These are phyloP conservation scores for Chironomus striatipennis DNA, from an alignment of 1,140 invertebrate species.

Conservation along the genomic window DNA sequence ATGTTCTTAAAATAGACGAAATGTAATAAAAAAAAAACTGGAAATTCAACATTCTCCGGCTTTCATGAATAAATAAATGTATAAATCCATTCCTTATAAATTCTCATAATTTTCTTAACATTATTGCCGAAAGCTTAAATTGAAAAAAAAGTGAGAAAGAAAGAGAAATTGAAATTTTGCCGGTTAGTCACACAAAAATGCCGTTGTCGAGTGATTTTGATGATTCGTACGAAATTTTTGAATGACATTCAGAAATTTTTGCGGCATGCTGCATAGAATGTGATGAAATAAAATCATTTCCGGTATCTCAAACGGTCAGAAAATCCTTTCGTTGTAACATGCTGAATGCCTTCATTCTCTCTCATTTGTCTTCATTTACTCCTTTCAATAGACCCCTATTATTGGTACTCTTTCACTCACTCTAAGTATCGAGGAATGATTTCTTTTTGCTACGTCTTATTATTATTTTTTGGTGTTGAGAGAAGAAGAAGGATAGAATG, in stretches of 20 bases:
- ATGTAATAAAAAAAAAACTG: neutral
- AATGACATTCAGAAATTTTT: neutral
- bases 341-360: neutral
- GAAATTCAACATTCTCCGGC: constrained; percentile 6
- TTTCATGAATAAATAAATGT: neutral
- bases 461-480: neutral
- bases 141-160: neutral
- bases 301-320: neutral
- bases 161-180: neutral
- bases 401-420: neutral
- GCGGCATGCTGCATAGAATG: neutral
- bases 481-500: neutral
- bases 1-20: constrained; percentile 16
- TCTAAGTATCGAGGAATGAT: neutral
- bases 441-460: neutral
- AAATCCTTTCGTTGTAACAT: neutral
- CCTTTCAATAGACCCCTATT: neutral
- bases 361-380: neutral
- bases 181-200: neutral
- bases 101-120: neutral
- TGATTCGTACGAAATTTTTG: neutral
- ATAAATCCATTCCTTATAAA: too few relatives aligned
- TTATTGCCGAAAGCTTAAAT: neutral
- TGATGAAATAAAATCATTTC: neutral
- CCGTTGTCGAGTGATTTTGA: neutral